phyloP scores from a whole-genome alignment of 2,797 vertebrate genomes.

The Malacoraja senta region DNA sequence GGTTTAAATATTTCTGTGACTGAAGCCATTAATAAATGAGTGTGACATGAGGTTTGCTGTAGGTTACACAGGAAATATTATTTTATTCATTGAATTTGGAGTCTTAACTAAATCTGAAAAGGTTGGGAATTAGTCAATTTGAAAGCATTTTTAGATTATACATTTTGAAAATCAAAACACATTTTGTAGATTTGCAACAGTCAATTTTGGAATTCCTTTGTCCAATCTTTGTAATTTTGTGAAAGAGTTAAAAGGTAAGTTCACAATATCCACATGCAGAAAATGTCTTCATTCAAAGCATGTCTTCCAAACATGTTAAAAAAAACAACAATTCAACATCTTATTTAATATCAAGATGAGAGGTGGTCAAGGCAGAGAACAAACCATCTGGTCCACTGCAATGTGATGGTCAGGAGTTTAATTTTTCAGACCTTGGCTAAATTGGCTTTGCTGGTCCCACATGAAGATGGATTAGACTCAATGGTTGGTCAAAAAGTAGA shows the following conservation, averaged over 20 bases:
- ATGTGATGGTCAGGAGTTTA: not conserved
- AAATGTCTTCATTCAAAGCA: too few species aligned
- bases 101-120: not conserved
- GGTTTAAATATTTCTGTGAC: not conserved
- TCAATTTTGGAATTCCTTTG: not conserved
- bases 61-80: not conserved
- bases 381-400: not conserved
- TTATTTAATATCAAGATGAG: not conserved
- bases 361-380: not conserved
- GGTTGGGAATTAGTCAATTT: not conserved
- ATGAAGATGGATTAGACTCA: not conserved
- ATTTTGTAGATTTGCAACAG: not conserved
- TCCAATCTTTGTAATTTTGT: not conserved
- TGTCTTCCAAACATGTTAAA: not conserved
- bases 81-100: not conserved
- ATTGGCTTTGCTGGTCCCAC: not conserved
- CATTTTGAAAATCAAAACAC: not conserved
- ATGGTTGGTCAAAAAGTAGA: not conserved
- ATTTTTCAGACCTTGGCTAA: not conserved
- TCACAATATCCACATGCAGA: not conserved
- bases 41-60: not conserved
- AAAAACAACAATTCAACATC: not conserved
- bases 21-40: too few species aligned
- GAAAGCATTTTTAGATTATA: not conserved
- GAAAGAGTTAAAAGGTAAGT: not conserved